phyloP scores from a whole-genome alignment of 2,113 vertebrate genomes.

The Alosa alosa region DNA sequence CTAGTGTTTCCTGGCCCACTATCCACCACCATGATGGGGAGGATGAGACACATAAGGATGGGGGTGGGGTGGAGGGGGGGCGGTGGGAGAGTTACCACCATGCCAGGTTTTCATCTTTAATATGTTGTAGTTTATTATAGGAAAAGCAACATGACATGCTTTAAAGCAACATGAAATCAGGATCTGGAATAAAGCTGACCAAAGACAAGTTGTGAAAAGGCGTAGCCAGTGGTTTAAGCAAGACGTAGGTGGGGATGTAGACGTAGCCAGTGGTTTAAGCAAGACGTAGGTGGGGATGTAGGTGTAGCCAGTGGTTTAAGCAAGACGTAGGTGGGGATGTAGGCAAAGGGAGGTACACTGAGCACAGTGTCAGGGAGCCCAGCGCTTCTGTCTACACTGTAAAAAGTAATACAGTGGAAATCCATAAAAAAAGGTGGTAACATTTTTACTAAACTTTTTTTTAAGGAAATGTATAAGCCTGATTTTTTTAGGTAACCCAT shows the following conservation, averaged over 20 bases:
- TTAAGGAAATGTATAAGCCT: too few relatives aligned
- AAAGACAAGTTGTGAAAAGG: neutral
- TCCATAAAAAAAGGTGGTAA: too few relatives aligned
- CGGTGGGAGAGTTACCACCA: neutral
- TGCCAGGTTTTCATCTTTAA: neutral
- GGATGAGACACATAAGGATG: neutral
- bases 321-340: too few relatives aligned
- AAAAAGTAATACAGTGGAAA: too few relatives aligned
- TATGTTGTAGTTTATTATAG: neutral
- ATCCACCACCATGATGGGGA: neutral
- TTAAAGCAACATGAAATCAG: neutral
- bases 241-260: too few relatives aligned
- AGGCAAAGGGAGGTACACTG: neutral
- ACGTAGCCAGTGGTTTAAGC: too few relatives aligned
- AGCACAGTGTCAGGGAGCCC: too few relatives aligned
- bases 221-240: neutral
- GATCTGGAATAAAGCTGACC: neutral
- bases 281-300: too few relatives aligned
- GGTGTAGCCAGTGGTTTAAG: too few relatives aligned
- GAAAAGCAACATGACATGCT: neutral
- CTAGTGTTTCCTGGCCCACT: neutral
- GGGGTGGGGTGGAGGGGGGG: neutral
- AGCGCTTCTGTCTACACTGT: too few relatives aligned
- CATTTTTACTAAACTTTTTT: too few relatives aligned
- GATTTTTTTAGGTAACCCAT: too few relatives aligned